A percentile compares a stretch with the other conserved stretches of the same genome.
phyloP scores from a whole-genome alignment of 1,140 invertebrate genomes.

The Trichonephila clavipes region DNA sequence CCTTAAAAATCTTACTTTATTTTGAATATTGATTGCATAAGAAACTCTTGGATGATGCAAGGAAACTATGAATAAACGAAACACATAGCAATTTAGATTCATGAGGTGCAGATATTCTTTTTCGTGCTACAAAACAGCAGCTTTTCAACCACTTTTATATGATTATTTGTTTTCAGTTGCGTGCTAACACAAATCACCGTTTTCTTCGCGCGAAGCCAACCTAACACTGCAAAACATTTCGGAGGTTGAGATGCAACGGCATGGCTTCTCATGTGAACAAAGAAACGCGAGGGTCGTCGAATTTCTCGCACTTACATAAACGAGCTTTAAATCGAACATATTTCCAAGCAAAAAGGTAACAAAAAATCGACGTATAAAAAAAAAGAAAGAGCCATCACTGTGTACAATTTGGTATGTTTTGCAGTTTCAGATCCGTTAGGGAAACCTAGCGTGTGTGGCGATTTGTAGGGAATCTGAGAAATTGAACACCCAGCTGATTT shows the following conservation, averaged over 20 bases:
- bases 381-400: background rate
- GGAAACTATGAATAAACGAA: too few species aligned
- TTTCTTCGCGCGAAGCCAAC: constrained; percentile 30
- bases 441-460: constrained; percentile 23
- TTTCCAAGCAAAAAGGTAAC: background rate
- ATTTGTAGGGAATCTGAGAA: constrained; percentile 21
- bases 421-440: background rate
- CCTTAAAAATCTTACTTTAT: too few species aligned
- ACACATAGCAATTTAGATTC: background rate
- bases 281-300: background rate
- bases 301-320: background rate
- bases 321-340: background rate
- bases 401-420: background rate
- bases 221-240: background rate
- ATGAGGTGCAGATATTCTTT: background rate
- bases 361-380: background rate
- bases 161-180: background rate
- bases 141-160: background rate
- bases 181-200: background rate
- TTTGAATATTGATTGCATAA: too few species aligned
- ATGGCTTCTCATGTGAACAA: background rate
- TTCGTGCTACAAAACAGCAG: background rate
- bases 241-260: background rate
- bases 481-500: background rate
- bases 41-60: too few species aligned